Base-by-base conservation (phyloP, 2,797 vertebrate genomes). In the Micrastur ruficollis region DNA sequence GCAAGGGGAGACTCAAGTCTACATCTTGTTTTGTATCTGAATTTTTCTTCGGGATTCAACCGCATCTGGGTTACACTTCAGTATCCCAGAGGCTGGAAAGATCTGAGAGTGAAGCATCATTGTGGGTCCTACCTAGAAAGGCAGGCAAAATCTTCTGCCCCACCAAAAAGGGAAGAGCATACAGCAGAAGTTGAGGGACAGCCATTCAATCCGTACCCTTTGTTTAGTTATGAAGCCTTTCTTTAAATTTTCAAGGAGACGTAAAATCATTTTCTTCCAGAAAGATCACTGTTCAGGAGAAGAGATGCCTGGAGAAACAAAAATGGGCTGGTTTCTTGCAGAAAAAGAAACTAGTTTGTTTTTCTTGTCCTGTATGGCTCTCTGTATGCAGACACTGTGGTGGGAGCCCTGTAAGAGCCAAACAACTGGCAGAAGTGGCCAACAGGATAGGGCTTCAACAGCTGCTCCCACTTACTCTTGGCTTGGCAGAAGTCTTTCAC, bases 401-500 rank as follows among this genome's bases (percentile, higher is more conserved):
- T 68, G 52, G 44, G 6, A 90, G 49, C 22, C 32, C 47, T 0
- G 0, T 7, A 17, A 25, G 44, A 74, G 52, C 52, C 4, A 36
- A 66, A 61, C 5, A 56, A 61, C 27, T 55, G 53, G 56, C 78
- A 81, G 52, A 40, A 93, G 58, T 6, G 66, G 42, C 40, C 84
- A 74, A 46, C 52, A 90, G 53, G 46, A 89, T 40, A 59, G n/a
- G 31, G 61, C 38, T 71, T 36, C 71, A 59, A 59, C 78, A 86
- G 66, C 78, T 85, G 81, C 90, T 92, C 72, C 26, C 89, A 62
- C 56, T 40, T 22, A 31, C 25, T 61, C 26, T 15, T 40, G 86
- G 52, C 68, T 92, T 93, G 72, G 80, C 86, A 91, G 72, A 80
- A 38, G 31, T 73, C 32, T 49, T 9, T 25, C 40, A n/a, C 36